A percentile compares a stretch with the other conserved stretches of the same genome.
These are phyloP conservation scores for Tachystola acroxantha DNA, from an alignment of 2,888 invertebrate species.

Conservation along the genomic window DNA sequence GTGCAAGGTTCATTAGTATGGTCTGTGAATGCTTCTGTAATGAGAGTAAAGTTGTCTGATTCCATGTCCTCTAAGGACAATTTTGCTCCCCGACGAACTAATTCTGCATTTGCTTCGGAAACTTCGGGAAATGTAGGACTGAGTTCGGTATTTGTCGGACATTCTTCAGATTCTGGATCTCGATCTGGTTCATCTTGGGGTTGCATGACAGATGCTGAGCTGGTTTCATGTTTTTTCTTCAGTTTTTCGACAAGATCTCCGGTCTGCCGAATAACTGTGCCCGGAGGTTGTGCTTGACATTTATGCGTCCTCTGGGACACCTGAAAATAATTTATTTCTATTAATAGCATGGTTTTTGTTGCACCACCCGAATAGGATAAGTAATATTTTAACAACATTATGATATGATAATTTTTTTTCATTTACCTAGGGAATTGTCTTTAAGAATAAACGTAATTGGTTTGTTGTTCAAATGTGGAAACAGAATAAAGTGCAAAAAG, in stretches of 20 bases:
- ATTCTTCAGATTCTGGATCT: constrained; percentile 12
- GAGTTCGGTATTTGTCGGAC: background rate
- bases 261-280: constrained; percentile 69
- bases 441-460: no score
- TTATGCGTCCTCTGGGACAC: constrained; percentile 91
- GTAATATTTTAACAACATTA: no score
- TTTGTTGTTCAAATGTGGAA: no score
- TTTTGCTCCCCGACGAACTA: constrained; percentile 63
- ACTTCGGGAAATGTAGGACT: constrained; percentile 13
- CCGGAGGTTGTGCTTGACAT: constrained; percentile 82
- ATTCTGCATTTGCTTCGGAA: constrained; percentile 61
- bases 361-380: no score
- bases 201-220: constrained; percentile 9
- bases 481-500: no score
- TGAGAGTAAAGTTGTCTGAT: constrained; percentile 59
- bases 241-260: constrained; percentile 71
- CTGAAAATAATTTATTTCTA: no score
- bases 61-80: constrained; percentile 70
- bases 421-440: no score
- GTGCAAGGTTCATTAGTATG: constrained; percentile 8
- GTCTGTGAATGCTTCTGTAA: constrained; percentile 31
- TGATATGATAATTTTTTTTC: no score
- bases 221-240: constrained; percentile 47
- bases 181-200: constrained; percentile 12
- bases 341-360: no score